These are phyloP conservation scores for Cylloceria caligata DNA, from an alignment of 2,888 invertebrate genomes.

Conservation along the genomic window DNA sequence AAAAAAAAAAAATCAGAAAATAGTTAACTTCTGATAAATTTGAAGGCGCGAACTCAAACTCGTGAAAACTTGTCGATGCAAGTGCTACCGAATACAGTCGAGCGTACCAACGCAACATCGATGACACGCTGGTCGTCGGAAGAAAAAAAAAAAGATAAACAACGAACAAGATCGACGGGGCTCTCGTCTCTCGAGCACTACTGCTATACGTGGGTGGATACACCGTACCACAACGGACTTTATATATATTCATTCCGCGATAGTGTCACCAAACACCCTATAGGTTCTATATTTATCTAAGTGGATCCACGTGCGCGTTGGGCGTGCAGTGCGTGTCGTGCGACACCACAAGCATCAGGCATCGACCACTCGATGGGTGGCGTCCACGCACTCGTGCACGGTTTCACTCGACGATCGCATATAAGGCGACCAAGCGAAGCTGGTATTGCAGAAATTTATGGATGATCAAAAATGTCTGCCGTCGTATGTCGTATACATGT, in stretches of 20 bases:
- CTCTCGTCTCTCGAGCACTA: conserved; percentile 20
- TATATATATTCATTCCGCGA: conserved; percentile 70
- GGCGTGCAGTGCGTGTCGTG: conserved; percentile 52
- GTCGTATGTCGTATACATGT: background rate
- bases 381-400: conserved; percentile 52
- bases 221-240: conserved; percentile 48
- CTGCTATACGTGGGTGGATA: conserved; percentile 63
- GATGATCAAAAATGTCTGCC: background rate
- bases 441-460: background rate
- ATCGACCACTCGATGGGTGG: conserved; percentile 57
- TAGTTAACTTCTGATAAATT: background rate
- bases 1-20: no score
- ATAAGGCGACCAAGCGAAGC: conserved; percentile 9
- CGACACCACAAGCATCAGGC: conserved; percentile 10
- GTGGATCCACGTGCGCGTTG: conserved; percentile 75
- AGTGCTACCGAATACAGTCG: conserved; percentile 3
- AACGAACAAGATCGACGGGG: conserved; percentile 23
- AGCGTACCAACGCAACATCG: conserved; percentile 10
- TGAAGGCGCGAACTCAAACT: background rate
- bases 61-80: background rate
- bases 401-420: conserved; percentile 36
- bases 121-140: conserved; percentile 12
- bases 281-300: conserved; percentile 77
- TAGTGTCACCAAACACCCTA: conserved; percentile 76
- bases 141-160: conserved; percentile 1